phyloP scores from a whole-genome alignment of 2,888 invertebrate species.

The Caenorhabditis imperialis region DNA sequence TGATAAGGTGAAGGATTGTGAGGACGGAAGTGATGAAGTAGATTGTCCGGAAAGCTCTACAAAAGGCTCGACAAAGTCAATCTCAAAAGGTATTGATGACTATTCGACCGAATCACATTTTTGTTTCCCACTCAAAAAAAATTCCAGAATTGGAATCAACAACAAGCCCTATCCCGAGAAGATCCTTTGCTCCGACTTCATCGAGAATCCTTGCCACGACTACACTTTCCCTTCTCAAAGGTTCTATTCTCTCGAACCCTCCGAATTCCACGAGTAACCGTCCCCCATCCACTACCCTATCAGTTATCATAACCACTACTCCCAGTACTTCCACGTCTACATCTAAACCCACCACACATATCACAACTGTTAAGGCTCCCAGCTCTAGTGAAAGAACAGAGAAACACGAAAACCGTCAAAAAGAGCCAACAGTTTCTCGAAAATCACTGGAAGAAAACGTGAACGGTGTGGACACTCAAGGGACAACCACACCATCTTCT shows the following conservation, averaged over 20 bases:
- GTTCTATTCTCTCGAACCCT: too few relatives aligned
- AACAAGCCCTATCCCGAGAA: not conserved
- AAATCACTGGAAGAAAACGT: too few relatives aligned
- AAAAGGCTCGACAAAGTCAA: not conserved
- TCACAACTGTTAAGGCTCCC: slow-evolving; percentile 1
- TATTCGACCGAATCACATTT: too few relatives aligned
- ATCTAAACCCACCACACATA: not conserved
- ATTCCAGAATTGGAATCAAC: not conserved
- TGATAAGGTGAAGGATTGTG: slow-evolving; percentile 23
- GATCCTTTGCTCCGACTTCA: not conserved
- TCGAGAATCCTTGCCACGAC: too few relatives aligned
- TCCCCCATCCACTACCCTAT: too few relatives aligned
- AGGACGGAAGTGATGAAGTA: slow-evolving; percentile 27
- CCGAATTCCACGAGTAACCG: too few relatives aligned
- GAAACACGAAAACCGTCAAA: not conserved
- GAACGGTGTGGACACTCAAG: too few relatives aligned
- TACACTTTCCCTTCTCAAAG: too few relatives aligned
- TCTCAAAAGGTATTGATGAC: not conserved
- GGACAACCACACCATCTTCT: too few relatives aligned
- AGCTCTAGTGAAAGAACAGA: not conserved
- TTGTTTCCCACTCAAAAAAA: too few relatives aligned
- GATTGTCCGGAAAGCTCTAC: slow-evolving; percentile 9
- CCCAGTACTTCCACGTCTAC: not conserved
- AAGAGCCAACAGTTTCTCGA: not conserved
- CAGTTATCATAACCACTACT: not conserved